Evolutionary conservation across 2,797 vertebrate species (phyloP).

Genomic region (Iguana delicatissima): DNA sequence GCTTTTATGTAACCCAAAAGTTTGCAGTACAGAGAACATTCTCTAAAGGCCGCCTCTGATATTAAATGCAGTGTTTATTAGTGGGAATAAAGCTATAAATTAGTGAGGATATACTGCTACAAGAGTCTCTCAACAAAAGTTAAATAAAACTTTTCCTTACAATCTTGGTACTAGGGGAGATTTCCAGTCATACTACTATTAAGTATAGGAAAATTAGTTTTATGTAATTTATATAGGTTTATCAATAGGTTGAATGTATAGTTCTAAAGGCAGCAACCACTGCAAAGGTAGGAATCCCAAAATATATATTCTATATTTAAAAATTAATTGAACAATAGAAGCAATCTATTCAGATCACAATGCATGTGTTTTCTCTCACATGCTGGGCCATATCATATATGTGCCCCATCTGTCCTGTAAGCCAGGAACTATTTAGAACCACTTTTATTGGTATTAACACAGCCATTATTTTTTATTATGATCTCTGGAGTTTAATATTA

Average conservation of each 20-base stretch:
- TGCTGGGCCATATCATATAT: neutral
- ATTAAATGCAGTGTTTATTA: constrained; percentile 18
- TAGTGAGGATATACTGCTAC: neutral
- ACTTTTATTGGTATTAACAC: neutral
- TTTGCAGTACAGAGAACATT: constrained; percentile 27
- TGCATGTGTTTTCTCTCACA: too few species aligned
- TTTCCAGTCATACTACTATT: neutral
- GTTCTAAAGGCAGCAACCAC: neutral
- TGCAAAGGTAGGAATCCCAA: neutral
- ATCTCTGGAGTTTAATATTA: neutral
- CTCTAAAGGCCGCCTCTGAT: constrained; percentile 30
- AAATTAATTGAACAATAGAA: neutral
- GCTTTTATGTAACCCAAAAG: constrained; percentile 33
- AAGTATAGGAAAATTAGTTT: neutral
- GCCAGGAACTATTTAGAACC: neutral
- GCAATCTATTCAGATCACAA: neutral
- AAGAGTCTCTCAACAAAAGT: constrained; percentile 25
- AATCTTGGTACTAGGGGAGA: neutral
- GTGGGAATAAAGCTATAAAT: neutral
- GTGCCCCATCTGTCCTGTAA: neutral
- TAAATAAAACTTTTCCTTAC: constrained; percentile 35
- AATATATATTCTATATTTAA: neutral
- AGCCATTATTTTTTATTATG: neutral
- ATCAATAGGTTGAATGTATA: neutral
- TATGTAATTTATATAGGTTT: neutral